Evolutionary conservation across 2,113 vertebrate species (phyloP).

Genomic region (Potamarius usumacintae): DNA sequence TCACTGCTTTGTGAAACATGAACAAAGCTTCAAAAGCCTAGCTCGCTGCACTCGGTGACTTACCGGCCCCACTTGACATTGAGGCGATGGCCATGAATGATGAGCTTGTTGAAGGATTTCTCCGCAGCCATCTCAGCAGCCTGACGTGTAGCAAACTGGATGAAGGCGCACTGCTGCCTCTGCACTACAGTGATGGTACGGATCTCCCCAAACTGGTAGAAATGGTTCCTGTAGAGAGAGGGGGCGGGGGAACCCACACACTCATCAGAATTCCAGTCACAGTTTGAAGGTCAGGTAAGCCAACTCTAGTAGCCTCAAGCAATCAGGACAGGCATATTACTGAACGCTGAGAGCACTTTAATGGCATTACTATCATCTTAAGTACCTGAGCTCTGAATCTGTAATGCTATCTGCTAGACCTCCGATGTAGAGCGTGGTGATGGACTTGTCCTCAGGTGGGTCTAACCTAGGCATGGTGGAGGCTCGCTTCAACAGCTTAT

Average conservation of each 20-base stretch:
- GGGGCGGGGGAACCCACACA: not conserved
- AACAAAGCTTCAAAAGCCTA: not conserved
- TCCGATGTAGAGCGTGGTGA: conserved; percentile 93
- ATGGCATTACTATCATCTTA: not conserved
- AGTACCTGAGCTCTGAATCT: conserved; percentile 91
- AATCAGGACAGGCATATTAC: not conserved
- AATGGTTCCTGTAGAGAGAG: conserved; percentile 81
- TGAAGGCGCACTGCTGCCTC: conserved; percentile 96
- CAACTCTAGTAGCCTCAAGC: not conserved
- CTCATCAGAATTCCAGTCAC: not conserved
- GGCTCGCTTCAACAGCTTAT: conserved; percentile 93
- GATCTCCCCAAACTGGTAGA: conserved; percentile 98
- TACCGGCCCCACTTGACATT: conserved; percentile 99
- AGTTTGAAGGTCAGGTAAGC: not conserved
- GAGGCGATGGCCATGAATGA: conserved; percentile 91
- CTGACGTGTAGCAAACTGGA: conserved; percentile 94
- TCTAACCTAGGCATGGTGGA: conserved; percentile 96
- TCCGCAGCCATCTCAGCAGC: conserved; percentile 92
- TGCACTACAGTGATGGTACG: conserved; percentile 94
- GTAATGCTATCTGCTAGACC: conserved; percentile 92
- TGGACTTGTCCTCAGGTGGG: conserved; percentile 92
- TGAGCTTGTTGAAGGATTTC: conserved; percentile 98
- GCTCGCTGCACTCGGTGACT: conserved; percentile 42
- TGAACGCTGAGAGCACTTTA: not conserved
- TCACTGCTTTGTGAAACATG: not conserved